Base-by-base conservation (phyloP, 2,797 vertebrate genomes). In the Sphaeramia orbicularis region DNA sequence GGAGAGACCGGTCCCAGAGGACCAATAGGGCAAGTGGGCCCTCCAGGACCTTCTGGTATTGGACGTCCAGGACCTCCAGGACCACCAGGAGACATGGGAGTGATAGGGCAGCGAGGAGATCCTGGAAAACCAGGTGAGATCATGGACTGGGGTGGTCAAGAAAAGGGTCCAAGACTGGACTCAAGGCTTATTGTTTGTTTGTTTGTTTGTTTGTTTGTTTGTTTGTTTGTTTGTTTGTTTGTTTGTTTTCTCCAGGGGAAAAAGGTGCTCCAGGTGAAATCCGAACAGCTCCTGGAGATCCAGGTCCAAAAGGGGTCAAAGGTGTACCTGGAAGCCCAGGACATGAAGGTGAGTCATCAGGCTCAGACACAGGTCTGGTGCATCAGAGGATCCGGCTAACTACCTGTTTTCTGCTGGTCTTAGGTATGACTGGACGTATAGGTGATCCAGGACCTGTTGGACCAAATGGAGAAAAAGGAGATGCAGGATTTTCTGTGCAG, bases 201-300 rank as follows among this genome's bases (percentile, higher is more conserved):
- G 4, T 65, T 0, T 66, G 13, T 62, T n/a, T 6, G 7, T 65
- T n/a, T 1, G 0, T 57, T n/a, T 62, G 4, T 65, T 0, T 66
- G 13, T 62, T n/a, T 6, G 7, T 65, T n/a, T 1, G 0, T 57
- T n/a, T 62, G 4, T 65, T 0, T 66, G 13, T 62, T n/a, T 6
- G 7, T 65, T n/a, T n/a, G n/a, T n/a, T n/a, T n/a, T n/a, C n/a
- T n/a, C n/a, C 65, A 93, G 92, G 92, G 3, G 84, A 89, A 52
- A 92, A 90, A 55, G 92, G 91, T 16, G 64, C 81, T 37, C 69
- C 59, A n/a, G 78, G 85, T 10, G 36, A 78, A 40, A 62, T 74
- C 9, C 21, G 0, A n/a, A 58, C 50, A 0, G 69, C 14, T 71
- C 71, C 64, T 38, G 92, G 91, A 42, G 84, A 89, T 35, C 76